phyloP scores from a whole-genome alignment of 2,797 vertebrate genomes.

The Phylloscopus collybita region DNA sequence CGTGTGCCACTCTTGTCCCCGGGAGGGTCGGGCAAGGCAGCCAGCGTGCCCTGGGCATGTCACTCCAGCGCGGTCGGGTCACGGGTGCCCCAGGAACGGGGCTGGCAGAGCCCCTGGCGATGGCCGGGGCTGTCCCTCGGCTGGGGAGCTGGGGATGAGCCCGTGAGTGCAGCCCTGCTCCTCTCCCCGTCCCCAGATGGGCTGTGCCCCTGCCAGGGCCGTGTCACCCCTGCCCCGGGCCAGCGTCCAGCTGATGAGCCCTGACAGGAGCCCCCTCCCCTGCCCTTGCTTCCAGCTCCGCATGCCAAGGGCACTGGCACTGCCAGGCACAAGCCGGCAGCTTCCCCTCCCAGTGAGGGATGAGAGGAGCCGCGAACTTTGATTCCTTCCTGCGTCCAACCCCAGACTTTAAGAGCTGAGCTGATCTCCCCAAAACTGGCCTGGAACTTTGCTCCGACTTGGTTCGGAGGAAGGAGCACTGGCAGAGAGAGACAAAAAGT shows the following conservation, averaged over 20 bases:
- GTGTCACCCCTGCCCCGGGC: fast-evolving
- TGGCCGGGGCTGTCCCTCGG: not conserved
- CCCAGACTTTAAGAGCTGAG: not conserved
- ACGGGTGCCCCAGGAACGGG: fast-evolving
- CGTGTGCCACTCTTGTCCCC: not conserved
- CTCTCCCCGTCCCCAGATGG: fast-evolving
- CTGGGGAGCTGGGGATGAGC: not conserved
- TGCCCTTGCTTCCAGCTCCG: not conserved
- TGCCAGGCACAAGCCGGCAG: not conserved
- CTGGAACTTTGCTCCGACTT: not conserved
- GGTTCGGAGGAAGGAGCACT: not conserved
- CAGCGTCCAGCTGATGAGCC: not conserved
- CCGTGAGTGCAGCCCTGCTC: fast-evolving
- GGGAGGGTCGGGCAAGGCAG: not conserved
- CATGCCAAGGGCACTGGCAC: fast-evolving
- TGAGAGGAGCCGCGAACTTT: fast-evolving
- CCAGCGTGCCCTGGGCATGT: not conserved
- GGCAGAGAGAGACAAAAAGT: not conserved
- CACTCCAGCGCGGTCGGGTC: not conserved
- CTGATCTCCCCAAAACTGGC: not conserved
- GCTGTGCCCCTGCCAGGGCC: not conserved
- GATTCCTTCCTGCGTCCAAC: not conserved
- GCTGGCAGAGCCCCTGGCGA: not conserved
- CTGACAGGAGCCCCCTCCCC: not conserved
- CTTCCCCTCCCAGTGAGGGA: fast-evolving